Base-by-base conservation (phyloP, 92 coral and sea anemone genomes). In the Epizoanthus stellaris region DNA sequence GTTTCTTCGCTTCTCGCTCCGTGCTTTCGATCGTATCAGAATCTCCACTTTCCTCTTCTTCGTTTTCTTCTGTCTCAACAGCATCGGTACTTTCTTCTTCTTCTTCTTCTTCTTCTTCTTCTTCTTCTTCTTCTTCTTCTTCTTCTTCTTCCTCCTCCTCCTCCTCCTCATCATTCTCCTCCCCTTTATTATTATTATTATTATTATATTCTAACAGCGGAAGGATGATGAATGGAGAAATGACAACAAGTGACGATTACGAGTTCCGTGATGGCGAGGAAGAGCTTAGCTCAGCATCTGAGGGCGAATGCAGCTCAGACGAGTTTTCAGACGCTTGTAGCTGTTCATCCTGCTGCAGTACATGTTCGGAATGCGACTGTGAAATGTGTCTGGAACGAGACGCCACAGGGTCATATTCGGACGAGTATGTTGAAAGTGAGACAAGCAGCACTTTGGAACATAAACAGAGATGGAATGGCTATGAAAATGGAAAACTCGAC, bases 291-390 rank as follows among this genome's bases (percentile, higher is more conserved):
- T 43, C 11, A 10, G 49, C 72, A 61, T 63, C 83, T 56, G 71
- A 63, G 5, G 67, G 53, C 23, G 83, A 79, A 43, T 79, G 63
- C 67, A 79, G 72, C 60, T 60, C 83, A 11, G 71, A 79, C 20
- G 83, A 63, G 72, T 63, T 61, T 34, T 79, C 72, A 1, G 83
- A 79, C 5, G 60, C 53, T 20, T 92, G 98, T 63, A 94, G 98
- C 86, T 94, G 95, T 39, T 89, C 92, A 2, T 88, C 95, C 0
- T 94, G 98, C 72, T 94, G 98, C 70, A 88, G 92, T 73, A 89
- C 95, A 1, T 94, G 98, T 67, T 87, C 91, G 3, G 43, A 70
- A 12, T 90, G 90, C 40, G 90, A 86, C 45, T 79, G 83, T 63
- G 83, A 79, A n/a, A 79, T 79, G 42, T 79, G 83, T 20, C 45